Percentiles rank a stretch among this genome's conserved stretches.
Conservation (phyloP, 30 jellyfish, hydroid and myxozoan genomes). For the Nemopilema nomurai region DNA sequence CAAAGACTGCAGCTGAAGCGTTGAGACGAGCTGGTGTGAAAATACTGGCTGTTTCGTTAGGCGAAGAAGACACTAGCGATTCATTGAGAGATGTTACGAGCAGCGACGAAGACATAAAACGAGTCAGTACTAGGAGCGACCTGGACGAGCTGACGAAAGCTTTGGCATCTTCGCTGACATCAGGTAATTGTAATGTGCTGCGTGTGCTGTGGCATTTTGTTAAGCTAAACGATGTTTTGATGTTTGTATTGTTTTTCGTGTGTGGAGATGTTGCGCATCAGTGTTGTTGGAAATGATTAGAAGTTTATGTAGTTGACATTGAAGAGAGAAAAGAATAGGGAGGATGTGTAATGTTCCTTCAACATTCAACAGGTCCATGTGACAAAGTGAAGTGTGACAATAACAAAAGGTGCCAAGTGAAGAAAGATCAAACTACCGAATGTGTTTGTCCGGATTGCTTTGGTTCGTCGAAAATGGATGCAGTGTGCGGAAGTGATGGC, state of each 20-base stretch:
- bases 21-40: slow-evolving; percentile 19
- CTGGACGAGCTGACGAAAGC: background rate
- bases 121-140: background rate
- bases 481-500: slow-evolving; percentile 83
- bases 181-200: slow-evolving; percentile 6
- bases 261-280: background rate
- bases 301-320: background rate
- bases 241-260: background rate
- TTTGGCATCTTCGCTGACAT: background rate
- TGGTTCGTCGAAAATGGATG: background rate
- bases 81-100: background rate
- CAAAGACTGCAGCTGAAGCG: slow-evolving; percentile 14
- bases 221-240: background rate
- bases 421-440: slow-evolving; percentile 32
- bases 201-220: background rate
- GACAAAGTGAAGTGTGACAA: slow-evolving; percentile 23
- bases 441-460: slow-evolving; percentile 70
- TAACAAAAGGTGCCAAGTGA: slow-evolving; percentile 29
- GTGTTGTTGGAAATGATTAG: background rate
- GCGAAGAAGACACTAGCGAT: slow-evolving; percentile 6
- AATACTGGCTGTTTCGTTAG: slow-evolving; percentile 25
- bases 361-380: slow-evolving; percentile 40
- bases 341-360: background rate
- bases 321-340: background rate
- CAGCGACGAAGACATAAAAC: background rate